Conservation (phyloP, 2,797 vertebrate species). For the Babyrousa celebensis region DNA sequence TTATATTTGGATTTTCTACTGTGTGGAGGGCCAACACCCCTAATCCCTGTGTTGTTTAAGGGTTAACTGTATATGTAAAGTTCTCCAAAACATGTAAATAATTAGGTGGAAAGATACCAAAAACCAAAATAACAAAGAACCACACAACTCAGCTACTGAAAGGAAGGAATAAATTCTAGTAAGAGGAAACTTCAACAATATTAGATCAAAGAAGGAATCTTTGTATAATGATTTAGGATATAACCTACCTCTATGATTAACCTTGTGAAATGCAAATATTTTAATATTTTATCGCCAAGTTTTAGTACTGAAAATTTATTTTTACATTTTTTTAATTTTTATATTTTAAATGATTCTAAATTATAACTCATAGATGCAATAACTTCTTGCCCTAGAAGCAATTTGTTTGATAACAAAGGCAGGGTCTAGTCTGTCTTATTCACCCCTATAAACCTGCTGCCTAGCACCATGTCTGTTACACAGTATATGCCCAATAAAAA, state of each 20-base stretch:
- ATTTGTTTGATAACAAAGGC: background rate
- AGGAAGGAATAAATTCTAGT: constrained; percentile 43
- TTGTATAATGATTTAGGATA: background rate
- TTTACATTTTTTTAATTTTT: constrained; percentile 20
- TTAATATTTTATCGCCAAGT: constrained; percentile 26
- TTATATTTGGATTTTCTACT: background rate
- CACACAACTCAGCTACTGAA: constrained; percentile 30
- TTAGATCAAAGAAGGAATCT: constrained; percentile 38
- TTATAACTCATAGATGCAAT: background rate
- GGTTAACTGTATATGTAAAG: background rate
- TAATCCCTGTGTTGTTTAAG: background rate
- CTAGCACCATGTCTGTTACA: background rate
- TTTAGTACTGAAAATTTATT: constrained; percentile 44
- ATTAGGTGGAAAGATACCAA: background rate
- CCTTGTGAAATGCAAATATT: constrained; percentile 28
- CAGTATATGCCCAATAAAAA: background rate
- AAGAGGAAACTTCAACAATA: constrained; percentile 47
- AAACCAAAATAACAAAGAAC: constrained; percentile 57
- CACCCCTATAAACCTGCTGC: background rate
- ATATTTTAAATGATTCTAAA: constrained; percentile 45
- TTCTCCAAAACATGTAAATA: constrained; percentile 46
- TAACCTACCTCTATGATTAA: background rate
- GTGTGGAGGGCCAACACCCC: background rate
- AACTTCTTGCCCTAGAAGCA: background rate
- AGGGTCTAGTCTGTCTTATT: background rate